A percentile compares a stretch with the other conserved stretches of the same genome.
Conservation (phyloP, 1,140 invertebrate genomes). For the Calliopsis andreniformis region DNA sequence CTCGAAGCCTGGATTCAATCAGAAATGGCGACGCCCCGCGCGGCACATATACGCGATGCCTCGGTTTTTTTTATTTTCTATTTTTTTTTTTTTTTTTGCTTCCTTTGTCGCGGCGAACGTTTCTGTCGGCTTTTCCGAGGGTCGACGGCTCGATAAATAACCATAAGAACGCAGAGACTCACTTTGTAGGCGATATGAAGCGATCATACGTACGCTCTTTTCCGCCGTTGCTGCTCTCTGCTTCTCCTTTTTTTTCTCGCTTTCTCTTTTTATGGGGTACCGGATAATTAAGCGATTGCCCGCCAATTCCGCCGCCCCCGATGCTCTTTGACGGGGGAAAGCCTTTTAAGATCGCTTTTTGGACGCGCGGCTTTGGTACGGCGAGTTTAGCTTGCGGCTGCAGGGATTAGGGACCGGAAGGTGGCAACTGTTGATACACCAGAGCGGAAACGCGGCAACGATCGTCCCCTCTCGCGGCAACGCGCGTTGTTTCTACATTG, state of each 20-base stretch:
- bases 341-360: constrained; percentile 50
- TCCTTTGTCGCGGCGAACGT: constrained; percentile 61
- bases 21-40: constrained; percentile 73
- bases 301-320: constrained; percentile 18
- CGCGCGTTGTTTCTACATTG: background rate
- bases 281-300: constrained; percentile 64
- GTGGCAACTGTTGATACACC: constrained; percentile 47
- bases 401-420: constrained; percentile 46
- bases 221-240: constrained; percentile 26
- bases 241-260: background rate
- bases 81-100: constrained; percentile 16
- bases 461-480: constrained; percentile 17
- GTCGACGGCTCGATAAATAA: constrained; percentile 71
- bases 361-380: constrained; percentile 39
- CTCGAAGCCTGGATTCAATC: constrained; percentile 75
- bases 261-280: constrained; percentile 16
- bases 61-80: constrained; percentile 36
- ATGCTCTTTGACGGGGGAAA: constrained; percentile 35
- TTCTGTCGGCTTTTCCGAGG: constrained; percentile 55
- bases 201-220: constrained; percentile 68
- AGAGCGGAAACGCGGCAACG: constrained; percentile 34
- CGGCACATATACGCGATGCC: constrained; percentile 62
- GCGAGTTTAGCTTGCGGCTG: constrained; percentile 47
- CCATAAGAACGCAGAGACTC: constrained; percentile 71
- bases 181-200: constrained; percentile 70